These are phyloP conservation scores for Manis pentadactyla DNA, from an alignment of 2,797 vertebrate genomes.

Conservation along the genomic window DNA sequence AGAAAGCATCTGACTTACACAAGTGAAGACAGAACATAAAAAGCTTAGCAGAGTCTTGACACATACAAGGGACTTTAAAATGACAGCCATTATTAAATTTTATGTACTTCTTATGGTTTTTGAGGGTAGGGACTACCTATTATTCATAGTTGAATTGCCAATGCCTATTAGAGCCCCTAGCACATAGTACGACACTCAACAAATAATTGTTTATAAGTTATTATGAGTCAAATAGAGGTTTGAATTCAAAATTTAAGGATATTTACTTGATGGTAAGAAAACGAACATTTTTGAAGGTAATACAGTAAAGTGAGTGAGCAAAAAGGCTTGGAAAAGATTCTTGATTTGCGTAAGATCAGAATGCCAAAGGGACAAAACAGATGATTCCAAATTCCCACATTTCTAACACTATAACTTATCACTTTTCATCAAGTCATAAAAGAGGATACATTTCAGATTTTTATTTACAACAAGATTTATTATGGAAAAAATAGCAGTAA, in stretches of 20 bases:
- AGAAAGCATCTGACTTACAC: not conserved
- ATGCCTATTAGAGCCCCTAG: no score
- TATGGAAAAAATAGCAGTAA: not conserved
- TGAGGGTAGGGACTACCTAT: not conserved
- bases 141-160: not conserved
- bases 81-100: not conserved
- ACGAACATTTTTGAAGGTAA: not conserved
- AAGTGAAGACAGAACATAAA: not conserved
- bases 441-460: not conserved
- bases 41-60: not conserved
- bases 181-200: not conserved
- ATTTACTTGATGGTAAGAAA: not conserved
- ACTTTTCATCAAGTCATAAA: not conserved
- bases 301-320: not conserved
- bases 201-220: not conserved
- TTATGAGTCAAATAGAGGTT: not conserved
- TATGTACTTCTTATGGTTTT: not conserved
- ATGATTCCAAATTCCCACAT: not conserved
- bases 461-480: not conserved
- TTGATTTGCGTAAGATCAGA: not conserved
- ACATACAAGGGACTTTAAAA: not conserved
- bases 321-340: not conserved
- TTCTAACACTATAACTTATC: not conserved
- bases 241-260: conserved; percentile 18
- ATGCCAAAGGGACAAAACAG: not conserved